Base-by-base conservation (phyloP, 2,113 vertebrate species). In the Natator depressus region DNA sequence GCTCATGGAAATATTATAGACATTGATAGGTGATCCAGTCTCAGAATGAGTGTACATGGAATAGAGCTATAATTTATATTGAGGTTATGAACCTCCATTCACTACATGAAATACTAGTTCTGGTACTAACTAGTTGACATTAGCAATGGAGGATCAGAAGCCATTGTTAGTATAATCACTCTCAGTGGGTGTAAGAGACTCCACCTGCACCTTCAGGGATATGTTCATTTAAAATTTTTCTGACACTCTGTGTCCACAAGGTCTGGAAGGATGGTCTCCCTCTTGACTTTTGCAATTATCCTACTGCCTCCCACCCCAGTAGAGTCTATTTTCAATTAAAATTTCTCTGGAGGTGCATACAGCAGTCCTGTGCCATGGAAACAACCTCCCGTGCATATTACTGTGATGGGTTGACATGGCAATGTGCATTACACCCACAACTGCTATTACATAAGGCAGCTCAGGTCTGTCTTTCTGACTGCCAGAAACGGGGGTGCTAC, bases 241-340 rank as follows among this genome's bases (percentile, higher is more conserved):
- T 1, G 0, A 17, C 57, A 0, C 6, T 3, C 19, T 4, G 8
- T 1, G 54, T 51, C 9, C 19, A 0, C 3, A 72, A 8, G 5
- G 1, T 20, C 1, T 9, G 62, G 54, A 16, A 5, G 13, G 1
- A 0, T 1, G 0, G 17, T 2, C 31, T 11, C 20, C 35, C 35
- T 0, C 16, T 22, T 13, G 2, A 1, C 76, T 55, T 4, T 3
- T 3, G 47, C 51, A 1, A 2, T 1, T 10, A 20, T 1, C 84
- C 31, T 8, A 0, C 19, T 16, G 31, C 57, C 2, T 22, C 35
- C 2, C 55, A 57, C 4, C 76, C 0, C 59, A 0, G 0, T 1
- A 54, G 5, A 27, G 2, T 54, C 53, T 6, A 17, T 3, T 8
- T 4, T 1, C 82, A 5, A 25, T 2, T 47, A 8, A 2, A 0